These are phyloP conservation scores for Xenopus petersii DNA, from an alignment of 2,797 vertebrate species.

Conservation along the genomic window DNA sequence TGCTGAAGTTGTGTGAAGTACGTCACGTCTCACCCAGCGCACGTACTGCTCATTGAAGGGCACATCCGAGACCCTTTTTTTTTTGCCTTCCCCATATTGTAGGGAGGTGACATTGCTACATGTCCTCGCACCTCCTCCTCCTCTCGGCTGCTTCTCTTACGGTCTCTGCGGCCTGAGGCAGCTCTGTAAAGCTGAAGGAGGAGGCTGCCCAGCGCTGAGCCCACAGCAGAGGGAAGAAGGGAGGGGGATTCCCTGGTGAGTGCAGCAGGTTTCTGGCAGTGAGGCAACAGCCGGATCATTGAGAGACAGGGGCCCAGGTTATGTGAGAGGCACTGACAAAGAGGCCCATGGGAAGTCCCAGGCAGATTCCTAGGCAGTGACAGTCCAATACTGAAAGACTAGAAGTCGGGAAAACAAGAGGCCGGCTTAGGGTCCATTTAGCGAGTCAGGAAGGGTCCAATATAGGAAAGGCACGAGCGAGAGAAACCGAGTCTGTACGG, in stretches of 20 bases:
- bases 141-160: slow-evolving; percentile 22
- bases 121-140: slow-evolving; percentile 28
- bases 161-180: slow-evolving; percentile 33
- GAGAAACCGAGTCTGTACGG: no score
- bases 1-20: not conserved
- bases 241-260: slow-evolving; percentile 22
- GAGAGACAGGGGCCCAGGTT: not conserved
- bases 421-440: not conserved
- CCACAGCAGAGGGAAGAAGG: slow-evolving; percentile 11
- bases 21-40: not conserved
- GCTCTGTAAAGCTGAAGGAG: slow-evolving; percentile 18
- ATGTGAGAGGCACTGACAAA: slow-evolving; percentile 6
- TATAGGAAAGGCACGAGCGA: no score
- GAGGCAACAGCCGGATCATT: not conserved
- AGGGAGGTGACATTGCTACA: slow-evolving; percentile 39
- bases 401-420: not conserved
- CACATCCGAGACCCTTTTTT: not conserved
- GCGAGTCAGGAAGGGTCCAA: no score
- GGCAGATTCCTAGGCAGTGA: not conserved
- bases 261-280: slow-evolving; percentile 21
- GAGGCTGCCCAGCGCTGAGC: slow-evolving; percentile 18
- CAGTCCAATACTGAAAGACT: not conserved
- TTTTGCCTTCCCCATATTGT: slow-evolving; percentile 16
- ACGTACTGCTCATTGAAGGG: no score
- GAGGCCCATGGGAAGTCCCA: not conserved